Evolutionary conservation across 2,888 invertebrate genomes (phyloP), one percentile per base, ranked within the genome.

Genomic region (Apoda limacodes): DNA sequence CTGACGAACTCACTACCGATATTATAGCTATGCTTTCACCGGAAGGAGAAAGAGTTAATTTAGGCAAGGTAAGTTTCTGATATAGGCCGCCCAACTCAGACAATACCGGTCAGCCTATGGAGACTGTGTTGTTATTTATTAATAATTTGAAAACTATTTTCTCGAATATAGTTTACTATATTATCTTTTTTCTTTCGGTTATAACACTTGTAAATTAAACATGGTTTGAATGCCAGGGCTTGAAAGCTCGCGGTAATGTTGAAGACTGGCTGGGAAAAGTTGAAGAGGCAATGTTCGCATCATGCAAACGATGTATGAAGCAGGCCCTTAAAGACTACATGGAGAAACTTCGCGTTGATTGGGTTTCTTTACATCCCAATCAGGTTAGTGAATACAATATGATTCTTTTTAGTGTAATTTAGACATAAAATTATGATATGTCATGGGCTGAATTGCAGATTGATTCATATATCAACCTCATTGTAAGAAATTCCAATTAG

Each of bases 181-280:
- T n/a, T n/a, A n/a, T n/a, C n/a, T n/a, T n/a, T n/a, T n/a, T n/a
- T n/a, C n/a, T n/a, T n/a, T n/a, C n/a, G n/a, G n/a, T n/a, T n/a
- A n/a, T n/a, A n/a, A n/a, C n/a, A n/a, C n/a, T n/a, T n/a, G n/a
- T n/a, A n/a, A n/a, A n/a, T n/a, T n/a, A n/a, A n/a, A n/a, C n/a
- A n/a, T n/a, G n/a, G n/a, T n/a, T n/a, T n/a, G n/a, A n/a, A n/a
- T n/a, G n/a, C 5, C 37, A 83, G 87, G 95, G 88, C 13, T 76
- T 89, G 5, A 94, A 93, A 68, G 93, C 92, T 0, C 83, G 94
- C 30, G 95, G 95, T 0, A 93, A 94, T 50, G 94, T 95, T 0
- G 95, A 95, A 66, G 92, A 94, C 52, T 95, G 95, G 95, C 70
- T 95, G 5, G 88, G 91, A 2, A 94, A 93, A 69, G 95, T 95